Evolutionary conservation across 2,113 vertebrate genomes (phyloP).

Genomic region (Parus major): DNA sequence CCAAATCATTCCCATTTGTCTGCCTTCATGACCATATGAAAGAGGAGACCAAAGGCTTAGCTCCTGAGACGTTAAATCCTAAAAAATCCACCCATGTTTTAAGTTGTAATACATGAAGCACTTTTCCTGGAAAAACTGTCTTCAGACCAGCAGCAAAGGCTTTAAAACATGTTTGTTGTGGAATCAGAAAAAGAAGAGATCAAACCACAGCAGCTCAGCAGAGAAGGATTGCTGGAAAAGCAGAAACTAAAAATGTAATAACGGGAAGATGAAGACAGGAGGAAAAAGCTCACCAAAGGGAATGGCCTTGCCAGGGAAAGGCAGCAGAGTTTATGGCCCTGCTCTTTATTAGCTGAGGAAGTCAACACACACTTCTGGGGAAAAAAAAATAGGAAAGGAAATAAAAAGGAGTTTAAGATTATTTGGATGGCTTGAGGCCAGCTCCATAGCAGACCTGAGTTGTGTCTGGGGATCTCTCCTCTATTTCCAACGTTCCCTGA

Average conservation of each 20-base stretch:
- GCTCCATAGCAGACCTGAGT: neutral
- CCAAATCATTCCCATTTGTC: slow-evolving; percentile 48
- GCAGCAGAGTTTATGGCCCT: slow-evolving; percentile 24
- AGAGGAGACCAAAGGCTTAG: slow-evolving; percentile 52
- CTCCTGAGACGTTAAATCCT: slow-evolving; percentile 42
- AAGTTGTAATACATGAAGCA: slow-evolving; percentile 40
- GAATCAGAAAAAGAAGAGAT: slow-evolving; percentile 51
- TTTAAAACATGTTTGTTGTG: slow-evolving; percentile 57
- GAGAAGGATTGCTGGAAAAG: slow-evolving; percentile 51
- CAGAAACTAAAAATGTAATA: slow-evolving; percentile 54
- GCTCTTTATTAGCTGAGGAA: slow-evolving; percentile 39
- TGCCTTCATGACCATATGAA: slow-evolving; percentile 9
- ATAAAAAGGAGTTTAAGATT: slow-evolving; percentile 52
- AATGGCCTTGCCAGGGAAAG: slow-evolving; percentile 20
- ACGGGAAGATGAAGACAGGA: neutral
- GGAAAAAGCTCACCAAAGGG: slow-evolving; percentile 29
- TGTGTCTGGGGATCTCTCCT: slow-evolving; percentile 14
- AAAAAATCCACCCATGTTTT: slow-evolving; percentile 54
- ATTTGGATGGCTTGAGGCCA: slow-evolving; percentile 34
- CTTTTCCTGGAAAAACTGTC: slow-evolving; percentile 48
- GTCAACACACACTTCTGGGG: neutral
- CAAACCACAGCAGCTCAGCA: neutral
- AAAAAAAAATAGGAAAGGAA: neutral
- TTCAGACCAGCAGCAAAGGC: slow-evolving; percentile 11
- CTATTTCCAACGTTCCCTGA: neutral